Conservation (phyloP, 2,888 invertebrate genomes). For the Theretra japonica region DNA sequence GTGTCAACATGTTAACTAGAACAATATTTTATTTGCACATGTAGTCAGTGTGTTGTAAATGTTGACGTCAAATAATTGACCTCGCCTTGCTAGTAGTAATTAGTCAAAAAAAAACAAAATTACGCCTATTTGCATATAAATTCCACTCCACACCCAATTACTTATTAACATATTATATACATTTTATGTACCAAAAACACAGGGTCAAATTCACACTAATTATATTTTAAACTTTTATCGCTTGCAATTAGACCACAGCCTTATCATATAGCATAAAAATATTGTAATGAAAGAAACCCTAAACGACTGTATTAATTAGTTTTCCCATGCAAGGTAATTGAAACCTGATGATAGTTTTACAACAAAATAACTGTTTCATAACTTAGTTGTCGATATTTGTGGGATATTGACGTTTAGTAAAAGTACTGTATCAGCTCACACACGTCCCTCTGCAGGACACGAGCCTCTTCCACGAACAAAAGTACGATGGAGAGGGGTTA, state of each 20-base stretch:
- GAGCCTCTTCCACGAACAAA: too few relatives aligned
- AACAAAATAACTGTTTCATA: too few relatives aligned
- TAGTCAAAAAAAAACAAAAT: not conserved
- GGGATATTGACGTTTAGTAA: too few relatives aligned
- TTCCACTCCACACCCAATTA: not conserved
- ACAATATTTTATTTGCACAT: not conserved
- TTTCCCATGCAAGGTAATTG: not conserved
- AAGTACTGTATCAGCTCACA: too few relatives aligned
- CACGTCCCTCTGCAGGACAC: too few relatives aligned
- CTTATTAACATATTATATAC: not conserved
- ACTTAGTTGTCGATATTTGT: too few relatives aligned
- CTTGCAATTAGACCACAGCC: not conserved
- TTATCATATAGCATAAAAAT: not conserved
- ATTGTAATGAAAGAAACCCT: not conserved
- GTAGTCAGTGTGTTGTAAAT: not conserved
- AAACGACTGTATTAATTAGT: not conserved
- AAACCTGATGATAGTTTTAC: not conserved
- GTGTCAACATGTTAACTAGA: not conserved
- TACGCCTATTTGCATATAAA: not conserved
- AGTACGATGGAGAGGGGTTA: too few relatives aligned
- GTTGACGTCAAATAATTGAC: not conserved
- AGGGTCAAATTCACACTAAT: not conserved
- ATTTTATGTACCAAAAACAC: not conserved
- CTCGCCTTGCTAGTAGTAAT: not conserved
- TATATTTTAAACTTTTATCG: not conserved